Evolutionary conservation across 2,888 invertebrate genomes (phyloP).

Genomic region (Lobophora halterata): DNA sequence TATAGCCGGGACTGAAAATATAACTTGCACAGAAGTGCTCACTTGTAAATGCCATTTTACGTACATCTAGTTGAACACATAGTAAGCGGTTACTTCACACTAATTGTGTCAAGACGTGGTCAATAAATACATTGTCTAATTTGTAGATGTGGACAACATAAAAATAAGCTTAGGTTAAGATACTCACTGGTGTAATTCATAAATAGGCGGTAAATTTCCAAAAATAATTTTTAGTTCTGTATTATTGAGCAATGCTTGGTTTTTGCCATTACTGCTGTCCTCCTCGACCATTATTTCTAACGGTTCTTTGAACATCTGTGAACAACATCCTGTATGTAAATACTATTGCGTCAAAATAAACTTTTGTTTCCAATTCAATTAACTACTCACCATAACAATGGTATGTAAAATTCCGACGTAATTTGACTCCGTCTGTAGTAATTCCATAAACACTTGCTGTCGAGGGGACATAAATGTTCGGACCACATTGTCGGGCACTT

Average conservation of each 20-base stretch:
- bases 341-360: no score
- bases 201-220: conserved; percentile 96
- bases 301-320: conserved; percentile 95
- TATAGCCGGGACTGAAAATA: no score
- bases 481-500: conserved; percentile 82
- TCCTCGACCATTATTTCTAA: conserved; percentile 91
- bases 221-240: conserved; percentile 97
- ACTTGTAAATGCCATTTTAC: no score
- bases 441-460: conserved; percentile 93
- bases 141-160: no score
- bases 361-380: neutral
- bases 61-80: no score
- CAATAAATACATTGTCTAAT: no score
- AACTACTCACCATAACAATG: conserved; percentile 88
- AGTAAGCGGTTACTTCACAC: no score
- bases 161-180: neutral
- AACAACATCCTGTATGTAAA: conserved; percentile 19
- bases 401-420: conserved; percentile 97
- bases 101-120: no score
- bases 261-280: conserved; percentile 82
- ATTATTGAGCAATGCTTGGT: conserved; percentile 89
- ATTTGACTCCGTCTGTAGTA: conserved; percentile 98
- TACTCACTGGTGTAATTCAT: conserved; percentile 92
- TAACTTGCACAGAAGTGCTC: no score
- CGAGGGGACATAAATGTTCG: conserved; percentile 87